phyloP scores from a whole-genome alignment of 2,113 vertebrate genomes.

The Hemiscyllium ocellatum region DNA sequence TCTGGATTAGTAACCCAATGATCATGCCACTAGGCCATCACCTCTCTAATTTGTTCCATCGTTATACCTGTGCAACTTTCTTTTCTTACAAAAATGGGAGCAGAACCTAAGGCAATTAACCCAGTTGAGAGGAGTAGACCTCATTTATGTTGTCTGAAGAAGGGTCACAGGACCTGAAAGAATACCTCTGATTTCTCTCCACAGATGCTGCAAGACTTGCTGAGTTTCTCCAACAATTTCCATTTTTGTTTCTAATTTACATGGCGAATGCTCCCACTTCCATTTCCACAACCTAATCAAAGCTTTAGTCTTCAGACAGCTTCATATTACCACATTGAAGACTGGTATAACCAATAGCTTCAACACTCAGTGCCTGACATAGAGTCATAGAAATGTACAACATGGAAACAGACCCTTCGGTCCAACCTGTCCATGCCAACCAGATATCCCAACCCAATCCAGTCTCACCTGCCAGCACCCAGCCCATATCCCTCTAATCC shows the following conservation, averaged over 20 bases:
- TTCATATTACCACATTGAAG: neutral
- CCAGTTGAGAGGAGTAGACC: neutral
- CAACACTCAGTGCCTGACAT: neutral
- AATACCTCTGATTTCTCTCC: too few species aligned
- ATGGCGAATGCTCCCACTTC: neutral
- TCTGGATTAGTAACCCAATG: too few species aligned
- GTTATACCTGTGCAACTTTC: neutral
- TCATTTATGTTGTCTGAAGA: neutral
- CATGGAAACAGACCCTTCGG: too few species aligned
- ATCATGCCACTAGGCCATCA: too few species aligned
- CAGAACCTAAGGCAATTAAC: neutral
- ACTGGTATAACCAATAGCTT: neutral
- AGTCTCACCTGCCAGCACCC: too few species aligned
- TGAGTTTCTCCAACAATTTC: too few species aligned
- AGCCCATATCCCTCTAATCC: too few species aligned
- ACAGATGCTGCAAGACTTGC: too few species aligned
- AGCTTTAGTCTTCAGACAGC: neutral
- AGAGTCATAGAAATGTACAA: too few species aligned
- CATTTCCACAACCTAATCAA: neutral
- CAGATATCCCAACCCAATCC: too few species aligned
- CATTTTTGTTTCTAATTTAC: neutral
- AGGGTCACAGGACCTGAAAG: too few species aligned
- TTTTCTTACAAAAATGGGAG: neutral
- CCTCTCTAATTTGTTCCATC: neutral
- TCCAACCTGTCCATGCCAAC: too few species aligned